These are phyloP conservation scores for Chroicocephalus ridibundus DNA, from an alignment of 2,113 vertebrate genomes.

Conservation along the genomic window DNA sequence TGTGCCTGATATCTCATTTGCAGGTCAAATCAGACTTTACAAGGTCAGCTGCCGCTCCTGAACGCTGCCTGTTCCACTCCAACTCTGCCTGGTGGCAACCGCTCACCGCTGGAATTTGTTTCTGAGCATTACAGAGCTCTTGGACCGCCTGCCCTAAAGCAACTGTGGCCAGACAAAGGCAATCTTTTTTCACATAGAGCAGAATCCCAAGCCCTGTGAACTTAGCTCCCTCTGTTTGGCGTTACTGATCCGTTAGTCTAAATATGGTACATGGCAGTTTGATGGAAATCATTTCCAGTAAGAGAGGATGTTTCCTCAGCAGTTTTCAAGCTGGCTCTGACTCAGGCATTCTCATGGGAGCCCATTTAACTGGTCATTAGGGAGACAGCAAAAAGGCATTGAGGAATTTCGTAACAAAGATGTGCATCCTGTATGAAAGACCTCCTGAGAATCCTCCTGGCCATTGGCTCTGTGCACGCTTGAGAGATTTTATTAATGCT, in stretches of 20 bases:
- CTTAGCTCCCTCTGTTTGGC: constrained; percentile 64
- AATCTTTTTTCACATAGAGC: constrained; percentile 57
- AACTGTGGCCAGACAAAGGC: constrained; percentile 61
- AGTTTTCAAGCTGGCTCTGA: constrained; percentile 80
- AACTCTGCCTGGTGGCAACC: not conserved
- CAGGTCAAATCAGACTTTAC: not conserved
- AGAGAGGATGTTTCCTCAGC: constrained; percentile 83
- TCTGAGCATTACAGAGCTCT: not conserved
- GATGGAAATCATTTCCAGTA: constrained; percentile 85
- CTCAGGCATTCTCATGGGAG: constrained; percentile 77
- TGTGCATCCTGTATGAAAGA: constrained; percentile 67
- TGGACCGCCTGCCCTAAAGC: constrained; percentile 26
- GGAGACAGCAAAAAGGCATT: constrained; percentile 78
- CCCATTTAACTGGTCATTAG: constrained; percentile 79
- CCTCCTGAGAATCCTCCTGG: constrained; percentile 63
- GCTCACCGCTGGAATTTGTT: not conserved
- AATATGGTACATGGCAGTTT: constrained; percentile 72
- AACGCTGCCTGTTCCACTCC: not conserved
- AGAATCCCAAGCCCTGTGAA: constrained; percentile 56
- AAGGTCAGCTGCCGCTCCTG: not conserved
- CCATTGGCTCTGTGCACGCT: constrained; percentile 43
- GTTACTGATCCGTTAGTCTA: constrained; percentile 69
- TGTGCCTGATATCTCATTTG: not conserved
- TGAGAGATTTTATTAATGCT: constrained; percentile 61
- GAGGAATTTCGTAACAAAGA: constrained; percentile 80